Evolutionary conservation across 53 echinoderm and acorn worm species (phyloP).

Genomic region (Arbacia lixula): DNA sequence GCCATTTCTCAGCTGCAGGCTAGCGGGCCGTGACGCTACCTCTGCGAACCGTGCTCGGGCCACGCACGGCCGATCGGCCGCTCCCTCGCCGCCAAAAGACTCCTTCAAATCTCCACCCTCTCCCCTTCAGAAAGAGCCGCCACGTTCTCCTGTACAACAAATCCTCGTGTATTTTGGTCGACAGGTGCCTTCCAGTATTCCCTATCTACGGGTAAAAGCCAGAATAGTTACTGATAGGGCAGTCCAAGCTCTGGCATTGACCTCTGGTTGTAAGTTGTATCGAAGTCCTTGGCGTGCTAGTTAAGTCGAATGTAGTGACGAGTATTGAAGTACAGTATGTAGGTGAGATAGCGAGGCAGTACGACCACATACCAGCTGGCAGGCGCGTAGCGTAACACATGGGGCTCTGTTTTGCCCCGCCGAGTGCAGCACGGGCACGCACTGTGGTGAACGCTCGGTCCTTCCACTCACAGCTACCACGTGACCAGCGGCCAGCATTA

Average conservation of each 20-base stretch:
- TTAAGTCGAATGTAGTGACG: too few relatives aligned
- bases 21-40: slow-evolving; percentile 31
- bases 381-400: neutral
- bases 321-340: too few relatives aligned
- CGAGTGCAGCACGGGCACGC: too few relatives aligned
- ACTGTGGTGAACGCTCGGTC: slow-evolving; percentile 44
- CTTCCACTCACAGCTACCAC: slow-evolving; percentile 33
- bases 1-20: slow-evolving; percentile 27
- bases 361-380: slow-evolving; percentile 43
- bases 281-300: too few relatives aligned
- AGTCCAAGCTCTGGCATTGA: neutral
- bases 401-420: slow-evolving; percentile 46
- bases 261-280: too few relatives aligned
- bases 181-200: neutral
- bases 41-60: slow-evolving; percentile 15
- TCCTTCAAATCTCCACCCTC: neutral
- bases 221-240: neutral
- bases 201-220: slow-evolving; percentile 17
- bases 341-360: too few relatives aligned
- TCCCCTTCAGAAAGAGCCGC: slow-evolving; percentile 13
- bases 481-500: neutral
- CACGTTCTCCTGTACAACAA: neutral
- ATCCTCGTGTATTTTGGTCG: neutral
- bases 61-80: slow-evolving; percentile 38
- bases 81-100: slow-evolving; percentile 3